Evolutionary conservation across 2,113 vertebrate genomes (phyloP), one percentile per base, ranked within the genome.

Genomic region (Cochlearius cochlearius): DNA sequence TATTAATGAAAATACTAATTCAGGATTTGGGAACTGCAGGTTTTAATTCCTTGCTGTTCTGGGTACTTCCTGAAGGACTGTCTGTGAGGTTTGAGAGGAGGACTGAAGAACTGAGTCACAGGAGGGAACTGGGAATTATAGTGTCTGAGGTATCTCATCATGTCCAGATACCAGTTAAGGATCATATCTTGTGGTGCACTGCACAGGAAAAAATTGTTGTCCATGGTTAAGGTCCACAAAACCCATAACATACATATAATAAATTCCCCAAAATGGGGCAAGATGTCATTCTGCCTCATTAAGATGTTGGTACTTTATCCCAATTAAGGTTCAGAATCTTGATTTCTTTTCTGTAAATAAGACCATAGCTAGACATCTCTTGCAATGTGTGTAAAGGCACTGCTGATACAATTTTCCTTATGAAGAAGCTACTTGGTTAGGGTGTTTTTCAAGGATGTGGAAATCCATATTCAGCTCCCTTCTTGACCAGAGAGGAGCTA

Each of bases 341-440:
- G 10, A 34, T 74, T 13, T 13, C 53, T 55, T 17, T 63, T 72
- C 49, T 64, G 3, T 82, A 68, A 77, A 25, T 19, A 56, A 67
- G 41, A 36, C 20, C 11, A 34, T 29, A 59, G 32, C 12, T 66
- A 69, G 36, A 27, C 41, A 34, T 76, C 34, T 75, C 38, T 50
- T 45, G n/a, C 19, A 62, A 32, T 0, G 0, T 20, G 13, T 0
- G 0, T 50, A 66, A 88, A 90, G 30, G 3, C 1, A 2, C 34
- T 83, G 45, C 22, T 77, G 38, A n/a, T 23, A 7, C 2, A 29
- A 11, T 77, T 71, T 81, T 67, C 8, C 49, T 77, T 75, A 17
- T 14, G 39, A 52, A 66, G 55, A 58, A 74, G 12, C 3, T 71
- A 6, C 71, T 88, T 78, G 18, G 13, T 50, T 55, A 45, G 22